Base-by-base conservation (phyloP, 2,113 vertebrate genomes). In the Anthoscopus minutus region DNA sequence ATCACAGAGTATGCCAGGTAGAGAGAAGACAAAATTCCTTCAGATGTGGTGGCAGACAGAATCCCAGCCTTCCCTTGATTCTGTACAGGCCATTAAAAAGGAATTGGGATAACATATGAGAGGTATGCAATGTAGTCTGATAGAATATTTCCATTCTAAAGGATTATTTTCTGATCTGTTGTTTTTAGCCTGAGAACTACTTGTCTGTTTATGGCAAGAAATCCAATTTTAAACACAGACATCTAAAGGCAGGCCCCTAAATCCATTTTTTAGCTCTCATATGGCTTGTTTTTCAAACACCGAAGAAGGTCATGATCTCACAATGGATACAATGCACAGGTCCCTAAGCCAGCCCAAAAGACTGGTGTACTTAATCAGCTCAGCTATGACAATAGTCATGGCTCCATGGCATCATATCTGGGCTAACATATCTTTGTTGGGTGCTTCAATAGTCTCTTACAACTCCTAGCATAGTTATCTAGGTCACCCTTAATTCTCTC, bases 11-110 rank as follows among this genome's bases (percentile, higher is more conserved):
- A 47, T 31, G 20, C 6, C 33, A 71, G 15, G 12, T 30, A 65
- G 54, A 40, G 3, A 81, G 33, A 58, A 54, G 35, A 30, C 4
- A 62, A 38, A 86, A 54, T 58, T 73, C 4, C 4, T 70, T 21
- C 24, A 44, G 9, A 2, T 65, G 13, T 15, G 1, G 18, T 77
- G 45, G 25, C 38, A 86, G 80, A 47, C 4, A 37, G 13, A 33
- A 58, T 66, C 42, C 0, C 1, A 91, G 7, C 8, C 6, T 13
- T 70, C 42, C 10, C 21, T 40, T 0, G 0, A 20, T 62, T 84
- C 38, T 58, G 5, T 47, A 14, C 6, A 73, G 48, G 13, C 22
- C 11, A 22, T 53, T 60, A 51, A 86, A 58, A 35, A 53, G 56
- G 16, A 35, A 47, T 19, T 33, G 22, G 35, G 8, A 9, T 40